A percentile compares a stretch with the other conserved stretches of the same genome.
Evolutionary conservation across 2,797 vertebrate species (phyloP).

Genomic region (Lemur catta): DNA sequence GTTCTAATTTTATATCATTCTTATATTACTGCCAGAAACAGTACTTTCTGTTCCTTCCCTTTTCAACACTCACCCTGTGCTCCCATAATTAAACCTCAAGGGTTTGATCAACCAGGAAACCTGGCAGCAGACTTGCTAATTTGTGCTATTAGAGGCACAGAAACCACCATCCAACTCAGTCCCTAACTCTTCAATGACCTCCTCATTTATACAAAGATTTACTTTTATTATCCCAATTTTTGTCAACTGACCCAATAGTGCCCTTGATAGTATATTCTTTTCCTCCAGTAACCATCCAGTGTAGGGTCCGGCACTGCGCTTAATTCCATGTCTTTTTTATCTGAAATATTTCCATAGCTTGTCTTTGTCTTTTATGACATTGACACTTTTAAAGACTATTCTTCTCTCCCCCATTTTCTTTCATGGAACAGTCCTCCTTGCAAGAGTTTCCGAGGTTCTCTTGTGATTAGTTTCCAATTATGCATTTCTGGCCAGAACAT

Average conservation of each 20-base stretch:
- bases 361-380: background rate
- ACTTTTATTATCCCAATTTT: background rate
- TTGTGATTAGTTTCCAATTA: background rate
- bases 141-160: background rate
- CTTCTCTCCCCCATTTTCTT: background rate
- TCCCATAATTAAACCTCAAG: background rate
- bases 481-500: background rate
- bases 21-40: background rate
- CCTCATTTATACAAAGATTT: background rate
- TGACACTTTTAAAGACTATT: background rate
- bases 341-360: background rate
- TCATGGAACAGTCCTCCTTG: background rate
- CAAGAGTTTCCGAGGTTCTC: background rate
- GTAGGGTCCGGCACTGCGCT: background rate
- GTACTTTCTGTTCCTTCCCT: background rate
- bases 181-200: too few relatives aligned
- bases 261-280: background rate
- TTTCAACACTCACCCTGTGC: background rate
- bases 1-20: background rate
- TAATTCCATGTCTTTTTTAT: background rate
- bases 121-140: background rate
- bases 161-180: background rate
- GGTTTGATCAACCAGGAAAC: background rate
- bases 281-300: background rate
- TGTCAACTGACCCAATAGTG: background rate